Base-by-base conservation (phyloP, 2,888 invertebrate species). In the Tiliacea aurago region DNA sequence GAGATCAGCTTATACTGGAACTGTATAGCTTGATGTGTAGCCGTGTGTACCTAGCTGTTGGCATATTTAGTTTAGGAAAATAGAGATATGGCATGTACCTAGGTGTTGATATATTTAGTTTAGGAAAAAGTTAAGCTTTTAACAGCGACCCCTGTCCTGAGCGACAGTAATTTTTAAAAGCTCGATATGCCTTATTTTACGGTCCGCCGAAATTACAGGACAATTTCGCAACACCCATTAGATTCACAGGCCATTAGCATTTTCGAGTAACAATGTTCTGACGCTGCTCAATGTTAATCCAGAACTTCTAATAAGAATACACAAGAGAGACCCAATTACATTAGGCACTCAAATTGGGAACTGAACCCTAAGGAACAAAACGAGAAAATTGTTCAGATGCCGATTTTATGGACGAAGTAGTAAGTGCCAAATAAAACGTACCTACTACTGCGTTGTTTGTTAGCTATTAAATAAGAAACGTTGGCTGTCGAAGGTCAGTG, bases 241-340 rank as follows among this genome's bases (percentile, higher is more conserved):
- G 28, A 33, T 43, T 81, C 37, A 45, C 23, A 66, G 49, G n/a
- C 53, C 62, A 58, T 81, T 76, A 76, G 68, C 23, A 61, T 64
- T 65, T 69, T 58, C 69, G 51, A 56, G 33, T 70, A 33, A 62
- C 63, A 81, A 80, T 65, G 28, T 45, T 33, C 61, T 37, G 55
- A 41, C 23, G 11, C 53, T 51, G 23, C 23, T 13, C 76, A 69
- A 77, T 66, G 66, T 65, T 66, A 68, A 65, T 68, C 5, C 41
- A 53, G 55, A 65, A 73, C 65, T 73, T 67, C 67, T 78, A 64
- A 80, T 78, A 68, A 69, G 68, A 66, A 73, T 69, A 66, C 51
- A 53, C 83, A 18, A 66, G 78, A 56, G 66, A 62, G 33, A 73
- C 62, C 62, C 83, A 78, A 80, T 80, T 68, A 69, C 83, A 83